Conservation (phyloP, 2,113 vertebrate species). For the Castor canadensis region DNA sequence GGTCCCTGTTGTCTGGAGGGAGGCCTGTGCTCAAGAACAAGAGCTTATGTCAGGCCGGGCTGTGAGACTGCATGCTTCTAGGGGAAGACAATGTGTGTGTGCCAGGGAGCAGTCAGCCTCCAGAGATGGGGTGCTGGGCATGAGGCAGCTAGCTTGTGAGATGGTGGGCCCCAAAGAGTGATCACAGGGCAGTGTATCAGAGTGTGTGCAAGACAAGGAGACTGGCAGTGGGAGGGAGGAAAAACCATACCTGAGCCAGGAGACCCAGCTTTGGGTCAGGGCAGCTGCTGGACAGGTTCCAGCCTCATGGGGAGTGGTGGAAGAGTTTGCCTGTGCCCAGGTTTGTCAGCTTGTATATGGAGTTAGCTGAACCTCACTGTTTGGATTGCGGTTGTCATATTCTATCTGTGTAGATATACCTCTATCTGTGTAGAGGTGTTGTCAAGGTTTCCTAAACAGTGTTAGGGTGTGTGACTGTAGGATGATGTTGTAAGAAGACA, state of each 20-base stretch:
- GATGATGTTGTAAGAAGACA: background rate
- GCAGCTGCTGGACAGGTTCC: background rate
- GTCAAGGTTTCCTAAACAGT: constrained; percentile 49
- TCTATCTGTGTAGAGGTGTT: constrained; percentile 39
- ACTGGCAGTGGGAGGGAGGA: background rate
- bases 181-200: background rate
- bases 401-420: constrained; percentile 7
- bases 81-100: constrained; percentile 61
- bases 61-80: constrained; percentile 11
- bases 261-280: constrained; percentile 9
- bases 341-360: background rate
- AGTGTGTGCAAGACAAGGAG: background rate
- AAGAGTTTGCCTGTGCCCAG: background rate
- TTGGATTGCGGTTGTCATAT: constrained; percentile 23
- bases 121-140: constrained; percentile 36
- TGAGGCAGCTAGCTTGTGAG: constrained; percentile 31
- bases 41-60: constrained; percentile 2
- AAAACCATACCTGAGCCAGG: background rate
- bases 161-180: constrained; percentile 33
- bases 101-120: constrained; percentile 57
- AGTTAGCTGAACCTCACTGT: constrained; percentile 4
- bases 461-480: background rate
- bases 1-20: background rate
- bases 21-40: constrained; percentile 33
- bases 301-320: background rate